These are phyloP conservation scores for Linepithema humile DNA, from an alignment of 1,140 invertebrate species.

Conservation along the genomic window DNA sequence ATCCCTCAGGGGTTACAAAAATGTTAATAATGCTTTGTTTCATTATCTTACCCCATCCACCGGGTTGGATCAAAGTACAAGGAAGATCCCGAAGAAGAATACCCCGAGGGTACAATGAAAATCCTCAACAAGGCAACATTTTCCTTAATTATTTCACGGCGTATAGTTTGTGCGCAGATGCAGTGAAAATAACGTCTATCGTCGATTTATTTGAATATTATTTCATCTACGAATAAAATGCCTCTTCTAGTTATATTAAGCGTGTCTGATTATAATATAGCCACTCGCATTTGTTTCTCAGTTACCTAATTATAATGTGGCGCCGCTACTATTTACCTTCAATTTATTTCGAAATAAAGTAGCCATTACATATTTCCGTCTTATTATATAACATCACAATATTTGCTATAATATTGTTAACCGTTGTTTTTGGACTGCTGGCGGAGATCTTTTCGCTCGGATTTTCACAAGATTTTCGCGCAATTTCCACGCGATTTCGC, in stretches of 20 bases:
- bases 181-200: background rate
- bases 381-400: background rate
- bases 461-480: background rate
- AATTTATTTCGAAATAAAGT: background rate
- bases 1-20: slow-evolving; percentile 45
- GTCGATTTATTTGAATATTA: background rate
- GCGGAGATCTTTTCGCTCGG: background rate
- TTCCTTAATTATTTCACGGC: slow-evolving; percentile 44
- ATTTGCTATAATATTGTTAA: background rate
- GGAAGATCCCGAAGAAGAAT: slow-evolving; percentile 40
- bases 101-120: slow-evolving; percentile 50
- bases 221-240: background rate
- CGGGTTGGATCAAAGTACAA: slow-evolving; percentile 47
- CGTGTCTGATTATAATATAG: background rate
- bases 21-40: slow-evolving; percentile 60
- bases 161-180: background rate
- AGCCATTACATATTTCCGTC: too few species aligned
- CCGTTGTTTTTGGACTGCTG: background rate
- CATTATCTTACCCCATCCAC: slow-evolving; percentile 41
- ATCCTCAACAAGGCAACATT: slow-evolving; percentile 33
- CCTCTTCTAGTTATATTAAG: background rate
- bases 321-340: background rate
- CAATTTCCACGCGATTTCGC: background rate
- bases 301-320: background rate
- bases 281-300: too few species aligned